Conservation (phyloP, 2,888 invertebrate genomes). For the Sphinx pinastri region DNA sequence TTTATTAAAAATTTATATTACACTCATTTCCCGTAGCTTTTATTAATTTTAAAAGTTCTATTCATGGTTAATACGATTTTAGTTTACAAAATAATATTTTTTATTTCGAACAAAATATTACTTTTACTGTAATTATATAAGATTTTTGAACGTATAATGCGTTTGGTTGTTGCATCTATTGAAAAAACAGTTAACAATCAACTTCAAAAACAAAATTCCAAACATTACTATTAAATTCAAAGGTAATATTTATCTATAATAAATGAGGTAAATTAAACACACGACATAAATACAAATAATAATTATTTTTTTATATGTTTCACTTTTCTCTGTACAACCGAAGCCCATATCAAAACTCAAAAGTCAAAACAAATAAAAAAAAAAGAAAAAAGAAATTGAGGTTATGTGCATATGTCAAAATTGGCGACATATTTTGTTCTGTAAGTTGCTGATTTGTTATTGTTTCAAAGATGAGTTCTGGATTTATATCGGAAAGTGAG, state of each 20-base stretch:
- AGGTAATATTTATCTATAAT: too few relatives aligned
- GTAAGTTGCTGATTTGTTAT: background rate
- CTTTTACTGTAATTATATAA: constrained; percentile 10
- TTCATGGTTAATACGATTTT: background rate
- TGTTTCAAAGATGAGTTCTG: constrained; percentile 89
- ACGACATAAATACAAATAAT: background rate
- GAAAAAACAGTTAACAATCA: constrained; percentile 27
- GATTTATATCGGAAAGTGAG: constrained; percentile 95
- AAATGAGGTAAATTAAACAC: too few relatives aligned
- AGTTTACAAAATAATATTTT: too few relatives aligned
- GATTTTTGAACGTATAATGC: constrained; percentile 23
- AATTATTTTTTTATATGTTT: background rate
- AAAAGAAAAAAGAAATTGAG: background rate
- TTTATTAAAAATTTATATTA: background rate
- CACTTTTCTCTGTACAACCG: background rate
- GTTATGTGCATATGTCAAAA: constrained; percentile 15
- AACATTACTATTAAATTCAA: too few relatives aligned
- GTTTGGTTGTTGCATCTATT: constrained; percentile 28
- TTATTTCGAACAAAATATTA: background rate
- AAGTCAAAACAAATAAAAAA: background rate
- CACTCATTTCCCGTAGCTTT: background rate
- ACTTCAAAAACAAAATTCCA: background rate
- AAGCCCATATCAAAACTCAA: background rate
- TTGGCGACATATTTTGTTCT: background rate
- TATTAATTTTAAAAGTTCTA: background rate